These are phyloP conservation scores for Astyanax mexicanus DNA, from an alignment of 2,797 vertebrate species.

Conservation along the genomic window DNA sequence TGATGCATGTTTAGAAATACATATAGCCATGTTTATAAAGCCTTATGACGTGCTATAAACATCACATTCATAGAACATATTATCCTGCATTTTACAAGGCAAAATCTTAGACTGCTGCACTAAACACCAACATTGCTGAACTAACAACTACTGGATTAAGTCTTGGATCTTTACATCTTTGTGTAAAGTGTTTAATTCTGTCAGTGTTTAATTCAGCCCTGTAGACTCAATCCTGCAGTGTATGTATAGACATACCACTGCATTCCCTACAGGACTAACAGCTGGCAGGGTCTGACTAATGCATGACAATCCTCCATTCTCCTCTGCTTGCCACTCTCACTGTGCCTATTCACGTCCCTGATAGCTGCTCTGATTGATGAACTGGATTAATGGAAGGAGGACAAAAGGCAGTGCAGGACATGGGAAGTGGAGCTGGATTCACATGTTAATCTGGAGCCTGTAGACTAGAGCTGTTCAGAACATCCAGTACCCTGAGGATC, in stretches of 20 bases:
- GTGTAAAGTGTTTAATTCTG: too few species aligned
- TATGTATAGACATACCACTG: conserved; percentile 11
- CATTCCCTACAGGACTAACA: conserved; percentile 26
- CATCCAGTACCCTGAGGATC: not conserved
- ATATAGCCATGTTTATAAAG: too few species aligned
- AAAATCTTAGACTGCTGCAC: too few species aligned
- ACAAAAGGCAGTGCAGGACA: conserved; percentile 1
- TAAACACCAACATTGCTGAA: too few species aligned
- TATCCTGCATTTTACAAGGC: too few species aligned
- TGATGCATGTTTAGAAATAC: too few species aligned
- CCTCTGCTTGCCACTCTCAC: not conserved
- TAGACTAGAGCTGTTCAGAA: not conserved
- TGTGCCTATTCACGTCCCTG: conserved; percentile 7
- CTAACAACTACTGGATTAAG: not conserved
- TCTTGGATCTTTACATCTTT: too few species aligned
- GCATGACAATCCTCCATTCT: conserved; percentile 26
- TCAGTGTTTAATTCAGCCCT: not conserved
- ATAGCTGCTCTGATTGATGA: conserved; percentile 38
- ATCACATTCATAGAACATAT: too few species aligned
- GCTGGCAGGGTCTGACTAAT: conserved; percentile 19
- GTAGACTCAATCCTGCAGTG: too few species aligned
- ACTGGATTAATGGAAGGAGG: conserved; percentile 28
- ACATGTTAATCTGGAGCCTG: conserved; percentile 40
- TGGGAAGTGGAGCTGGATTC: conserved; percentile 35
- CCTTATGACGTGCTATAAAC: too few species aligned